A percentile compares a stretch with the other conserved stretches of the same genome.
These are phyloP conservation scores for Silurus meridionalis DNA, from an alignment of 2,113 vertebrate genomes.

Conservation along the genomic window DNA sequence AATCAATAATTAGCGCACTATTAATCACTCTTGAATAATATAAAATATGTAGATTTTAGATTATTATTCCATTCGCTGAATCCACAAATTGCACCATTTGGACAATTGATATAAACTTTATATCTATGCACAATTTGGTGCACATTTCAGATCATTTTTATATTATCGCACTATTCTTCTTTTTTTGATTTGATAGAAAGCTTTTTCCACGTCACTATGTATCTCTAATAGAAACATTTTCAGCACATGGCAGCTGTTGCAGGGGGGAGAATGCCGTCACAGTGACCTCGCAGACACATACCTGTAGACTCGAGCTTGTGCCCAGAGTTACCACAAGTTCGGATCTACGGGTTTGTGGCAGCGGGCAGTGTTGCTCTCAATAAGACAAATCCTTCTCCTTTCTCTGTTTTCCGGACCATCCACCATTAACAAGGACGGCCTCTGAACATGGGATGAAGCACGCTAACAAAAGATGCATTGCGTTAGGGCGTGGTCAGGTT, in stretches of 20 bases:
- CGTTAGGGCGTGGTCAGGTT: slow-evolving; percentile 8
- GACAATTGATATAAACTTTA: too few species aligned
- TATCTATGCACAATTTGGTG: neutral
- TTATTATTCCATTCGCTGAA: neutral
- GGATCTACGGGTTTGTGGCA: slow-evolving; percentile 99
- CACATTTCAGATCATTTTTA: neutral
- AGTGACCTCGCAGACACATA: slow-evolving; percentile 88
- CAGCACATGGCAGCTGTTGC: neutral
- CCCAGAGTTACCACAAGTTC: slow-evolving; percentile 92
- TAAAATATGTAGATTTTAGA: neutral
- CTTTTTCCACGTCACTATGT: neutral
- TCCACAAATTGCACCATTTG: neutral
- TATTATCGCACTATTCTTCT: neutral
- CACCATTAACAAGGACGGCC: neutral
- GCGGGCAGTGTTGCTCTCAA: slow-evolving; percentile 73
- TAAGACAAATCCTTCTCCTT: slow-evolving; percentile 34
- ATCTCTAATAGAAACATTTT: slow-evolving; percentile 12
- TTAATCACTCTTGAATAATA: neutral
- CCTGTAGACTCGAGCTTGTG: slow-evolving; percentile 99
- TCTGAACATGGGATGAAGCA: neutral
- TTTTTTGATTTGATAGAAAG: neutral
- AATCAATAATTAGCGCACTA: too few species aligned
- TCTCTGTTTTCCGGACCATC: neutral
- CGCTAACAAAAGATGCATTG: slow-evolving; percentile 8
- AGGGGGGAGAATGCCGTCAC: slow-evolving; percentile 32